Base-by-base conservation (phyloP, 1,140 invertebrate species). In the Drosophila kurseongensis region DNA sequence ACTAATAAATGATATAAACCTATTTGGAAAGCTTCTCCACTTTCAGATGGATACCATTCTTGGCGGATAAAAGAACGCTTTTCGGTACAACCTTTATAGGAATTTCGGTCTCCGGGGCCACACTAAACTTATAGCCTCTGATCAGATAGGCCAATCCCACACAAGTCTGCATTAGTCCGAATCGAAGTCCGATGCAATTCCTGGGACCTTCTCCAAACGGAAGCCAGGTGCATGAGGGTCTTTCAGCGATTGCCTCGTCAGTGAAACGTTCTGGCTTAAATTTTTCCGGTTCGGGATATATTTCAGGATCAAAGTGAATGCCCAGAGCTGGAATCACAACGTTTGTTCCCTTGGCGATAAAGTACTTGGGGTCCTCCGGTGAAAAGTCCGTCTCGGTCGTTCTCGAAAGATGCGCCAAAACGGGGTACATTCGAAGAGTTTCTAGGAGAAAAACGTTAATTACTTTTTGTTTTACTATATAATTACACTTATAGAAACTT, bases 401-500 rank as follows among this genome's bases (percentile, higher is more conserved):
- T 42, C 95, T 92, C 66, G 94, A 94, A 1, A 96, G 79, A 32
- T 94, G 90, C 1, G 93, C 93, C 56, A 95, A 81, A 0, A 95
- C 93, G 47, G 96, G 95, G 85, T 95, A 94, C 68, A 94, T 94
- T 16, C 96, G 93, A 69, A 96, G 90, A 1, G 95, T 95, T 93
- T 96, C 95, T 90, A 5, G 9, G 13, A 6, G 1, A 27, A 16
- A 66, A 23, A 0, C 3, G 4, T 23, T 23, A 23, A 23, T 23
- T 23, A 23, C 23, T 23, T 23, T 3, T 18, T 23, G 18, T 23
- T 23, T 23, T 4, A 23, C 23, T 5, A 41, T 6, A 38, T 4
- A 38, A 10, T 10, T 13, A 14, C 0, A 10, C 5, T 3, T 23
- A 10, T 23, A 42, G 29, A 32, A 32, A 8, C 90, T 85, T 82